Base-by-base conservation (phyloP, 2,888 invertebrate species). In the Stictocephala bisonia region DNA sequence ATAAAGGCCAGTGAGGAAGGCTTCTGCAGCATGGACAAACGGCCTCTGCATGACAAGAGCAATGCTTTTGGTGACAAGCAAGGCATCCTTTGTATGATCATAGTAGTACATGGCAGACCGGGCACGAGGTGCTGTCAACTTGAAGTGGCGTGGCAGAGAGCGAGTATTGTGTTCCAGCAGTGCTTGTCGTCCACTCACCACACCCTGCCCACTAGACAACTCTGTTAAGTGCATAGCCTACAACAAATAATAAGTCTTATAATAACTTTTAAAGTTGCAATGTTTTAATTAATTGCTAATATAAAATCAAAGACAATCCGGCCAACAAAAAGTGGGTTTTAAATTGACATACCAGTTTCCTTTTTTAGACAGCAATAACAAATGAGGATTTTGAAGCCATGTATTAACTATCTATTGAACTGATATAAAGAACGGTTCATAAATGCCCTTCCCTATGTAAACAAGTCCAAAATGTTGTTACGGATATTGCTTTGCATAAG, bases 21-120 rank as follows among this genome's bases (percentile, higher is more conserved):
- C 88, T 85, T 92, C 91, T 72, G 95, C 91, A 77, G 95, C 93
- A 84, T 93, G 90, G 64, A 96, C 92, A 85, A 96, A 95, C 27
- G 98, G 95, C 80, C 93, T 90, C 84, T 95, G 95, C 82, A 95
- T 94, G 81, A 98, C 91, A 77, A 99, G 89, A 78, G 94, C 94
- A 84, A 99, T 93, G 85, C 95, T 94, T 88, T 99, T 99, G 80
- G 96, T 93, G 82, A 97, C 98, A 86, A 91, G 96, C 77, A 99
- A 88, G 85, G 93, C 93, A 86, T 99, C 98, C 87, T 95, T 95
- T 84, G 92, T 90, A 82, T 94, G 91, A 85, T 98, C 97, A 85
- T 96, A 99, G 83, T 95, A 95, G 79, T 92, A 93, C 80, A 93
- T 87, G 74, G 94, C 93, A 7, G 93, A 91, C 74, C 90, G 90